These are phyloP conservation scores for Limnephilus marmoratus DNA, from an alignment of 2,888 invertebrate genomes.

Conservation along the genomic window DNA sequence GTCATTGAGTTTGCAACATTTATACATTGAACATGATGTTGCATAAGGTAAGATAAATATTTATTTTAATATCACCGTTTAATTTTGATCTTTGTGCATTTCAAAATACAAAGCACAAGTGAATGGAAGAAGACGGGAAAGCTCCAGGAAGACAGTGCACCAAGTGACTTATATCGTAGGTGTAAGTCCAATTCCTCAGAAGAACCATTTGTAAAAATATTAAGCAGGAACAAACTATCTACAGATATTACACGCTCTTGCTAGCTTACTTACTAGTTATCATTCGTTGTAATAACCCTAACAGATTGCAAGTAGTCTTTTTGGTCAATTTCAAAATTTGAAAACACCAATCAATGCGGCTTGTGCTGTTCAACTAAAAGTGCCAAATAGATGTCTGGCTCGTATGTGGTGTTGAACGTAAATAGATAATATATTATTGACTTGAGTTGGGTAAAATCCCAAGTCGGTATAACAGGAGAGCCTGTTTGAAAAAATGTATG, in stretches of 20 bases:
- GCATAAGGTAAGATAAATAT: neutral
- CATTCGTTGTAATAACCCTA: too few relatives aligned
- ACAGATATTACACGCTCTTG: too few relatives aligned
- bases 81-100: neutral
- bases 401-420: too few relatives aligned
- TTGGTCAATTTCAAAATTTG: too few relatives aligned
- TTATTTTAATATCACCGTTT: neutral
- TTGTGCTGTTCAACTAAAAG: too few relatives aligned
- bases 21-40: neutral
- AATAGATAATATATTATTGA: neutral
- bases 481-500: neutral
- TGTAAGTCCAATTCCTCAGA: too few relatives aligned
- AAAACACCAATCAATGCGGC: too few relatives aligned
- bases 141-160: neutral
- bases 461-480: neutral
- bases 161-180: neutral
- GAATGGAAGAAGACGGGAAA: neutral
- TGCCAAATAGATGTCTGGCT: too few relatives aligned
- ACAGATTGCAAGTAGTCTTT: too few relatives aligned
- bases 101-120: neutral
- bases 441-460: neutral
- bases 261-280: too few relatives aligned
- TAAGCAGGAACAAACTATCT: too few relatives aligned
- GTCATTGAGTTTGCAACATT: neutral
- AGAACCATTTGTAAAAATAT: too few relatives aligned